Percentiles rank a stretch among this genome's conserved stretches.
phyloP scores from a whole-genome alignment of 2,113 vertebrate species.

The Psettodes erumei region DNA sequence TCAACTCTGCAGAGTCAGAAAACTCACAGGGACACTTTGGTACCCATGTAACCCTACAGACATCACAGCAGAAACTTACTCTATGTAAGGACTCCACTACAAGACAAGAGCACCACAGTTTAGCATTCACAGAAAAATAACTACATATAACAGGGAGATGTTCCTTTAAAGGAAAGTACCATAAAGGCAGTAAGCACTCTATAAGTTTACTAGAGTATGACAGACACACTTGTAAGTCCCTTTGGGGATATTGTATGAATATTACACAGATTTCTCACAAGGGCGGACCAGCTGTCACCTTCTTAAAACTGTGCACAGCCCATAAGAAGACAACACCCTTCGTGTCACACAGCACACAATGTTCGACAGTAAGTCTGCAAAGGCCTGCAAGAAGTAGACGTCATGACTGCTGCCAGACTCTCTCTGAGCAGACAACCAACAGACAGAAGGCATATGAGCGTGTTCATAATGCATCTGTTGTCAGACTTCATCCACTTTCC shows the following conservation, averaged over 20 bases:
- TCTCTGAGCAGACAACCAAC: not conserved
- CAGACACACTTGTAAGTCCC: conserved; percentile 11
- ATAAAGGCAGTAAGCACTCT: not conserved
- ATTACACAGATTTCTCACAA: conserved; percentile 47
- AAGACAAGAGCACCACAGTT: not conserved
- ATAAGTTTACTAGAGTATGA: not conserved
- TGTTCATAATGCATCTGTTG: not conserved
- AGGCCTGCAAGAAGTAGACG: not conserved
- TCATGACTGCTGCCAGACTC: not conserved
- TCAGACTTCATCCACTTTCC: not conserved
- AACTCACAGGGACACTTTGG: not conserved
- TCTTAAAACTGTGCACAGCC: conserved; percentile 27
- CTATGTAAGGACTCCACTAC: not conserved
- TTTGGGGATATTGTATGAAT: conserved; percentile 45
- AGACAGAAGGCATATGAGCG: not conserved
- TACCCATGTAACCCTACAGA: not conserved
- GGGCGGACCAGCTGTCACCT: conserved; percentile 39
- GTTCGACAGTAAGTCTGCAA: not conserved
- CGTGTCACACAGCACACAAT: not conserved
- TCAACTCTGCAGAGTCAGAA: not conserved
- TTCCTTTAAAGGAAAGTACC: not conserved
- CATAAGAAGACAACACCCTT: conserved; percentile 58
- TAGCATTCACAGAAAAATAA: not conserved
- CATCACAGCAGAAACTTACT: not conserved
- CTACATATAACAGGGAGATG: not conserved